Percentiles rank a stretch among this genome's conserved stretches.
phyloP scores from a whole-genome alignment of 1,140 invertebrate genomes.

The Heterodera carotae region DNA sequence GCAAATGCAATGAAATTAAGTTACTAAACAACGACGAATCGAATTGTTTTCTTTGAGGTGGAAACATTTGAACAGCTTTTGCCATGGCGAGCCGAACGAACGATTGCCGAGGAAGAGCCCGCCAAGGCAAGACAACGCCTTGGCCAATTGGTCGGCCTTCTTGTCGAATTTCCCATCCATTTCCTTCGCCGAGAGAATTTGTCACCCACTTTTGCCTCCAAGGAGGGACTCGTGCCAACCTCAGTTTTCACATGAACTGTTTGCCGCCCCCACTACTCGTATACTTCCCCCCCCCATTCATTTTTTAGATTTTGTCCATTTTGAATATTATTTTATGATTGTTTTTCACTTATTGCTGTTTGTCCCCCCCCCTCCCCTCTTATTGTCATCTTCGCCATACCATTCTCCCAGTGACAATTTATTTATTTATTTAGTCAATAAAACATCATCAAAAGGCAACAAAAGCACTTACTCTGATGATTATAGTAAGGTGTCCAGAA shows the following conservation, averaged over 20 bases:
- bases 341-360: too few relatives aligned
- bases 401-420: too few relatives aligned
- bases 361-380: too few relatives aligned
- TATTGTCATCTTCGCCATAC: too few relatives aligned
- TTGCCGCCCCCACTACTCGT: background rate
- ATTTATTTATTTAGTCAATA: too few relatives aligned
- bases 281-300: background rate
- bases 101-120: constrained; percentile 54
- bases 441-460: too few relatives aligned
- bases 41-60: constrained; percentile 28
- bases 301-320: background rate
- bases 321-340: too few relatives aligned
- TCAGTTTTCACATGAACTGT: constrained; percentile 57
- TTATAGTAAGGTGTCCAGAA: too few relatives aligned
- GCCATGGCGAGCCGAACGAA: constrained; percentile 55
- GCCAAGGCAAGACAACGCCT: constrained; percentile 48
- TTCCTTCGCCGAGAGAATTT: constrained; percentile 58
- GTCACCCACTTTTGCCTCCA: constrained; percentile 56
- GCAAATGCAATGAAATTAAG: background rate
- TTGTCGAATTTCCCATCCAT: constrained; percentile 62
- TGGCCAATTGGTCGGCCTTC: constrained; percentile 45
- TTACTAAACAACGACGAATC: background rate
- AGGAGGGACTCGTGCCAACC: constrained; percentile 62
- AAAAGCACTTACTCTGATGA: too few relatives aligned
- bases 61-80: constrained; percentile 58